A percentile compares a stretch with the other conserved stretches of the same genome.
These are phyloP conservation scores for Monoplex corrugatus DNA, from an alignment of 2,888 invertebrate species.

Conservation along the genomic window DNA sequence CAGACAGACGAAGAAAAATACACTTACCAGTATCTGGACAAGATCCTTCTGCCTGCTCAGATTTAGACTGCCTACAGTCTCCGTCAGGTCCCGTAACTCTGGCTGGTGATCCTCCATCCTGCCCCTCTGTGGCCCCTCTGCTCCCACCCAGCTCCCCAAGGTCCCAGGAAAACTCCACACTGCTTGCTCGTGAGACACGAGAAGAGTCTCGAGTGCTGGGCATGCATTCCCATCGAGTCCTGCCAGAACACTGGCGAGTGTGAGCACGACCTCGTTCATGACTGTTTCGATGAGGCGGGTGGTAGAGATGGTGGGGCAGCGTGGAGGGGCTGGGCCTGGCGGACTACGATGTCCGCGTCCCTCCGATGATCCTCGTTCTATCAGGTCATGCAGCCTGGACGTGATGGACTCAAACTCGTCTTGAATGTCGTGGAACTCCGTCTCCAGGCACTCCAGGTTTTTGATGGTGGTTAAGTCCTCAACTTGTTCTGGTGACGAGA, in stretches of 20 bases:
- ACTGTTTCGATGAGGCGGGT: conserved; percentile 4
- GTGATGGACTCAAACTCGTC: conserved; percentile 73
- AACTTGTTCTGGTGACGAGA: conserved; percentile 60
- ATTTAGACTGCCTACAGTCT: background rate
- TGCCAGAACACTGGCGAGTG: background rate
- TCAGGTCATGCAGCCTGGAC: conserved; percentile 69
- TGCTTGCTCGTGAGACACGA: conserved; percentile 59
- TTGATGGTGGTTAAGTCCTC: conserved; percentile 62
- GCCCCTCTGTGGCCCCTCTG: background rate
- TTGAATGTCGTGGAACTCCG: conserved; percentile 72
- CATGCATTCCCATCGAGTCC: conserved; percentile 59
- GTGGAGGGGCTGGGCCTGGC: background rate
- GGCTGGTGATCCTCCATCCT: background rate
- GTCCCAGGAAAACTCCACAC: conserved; percentile 73
- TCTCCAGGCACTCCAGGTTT: conserved; percentile 67
- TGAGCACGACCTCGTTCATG: background rate
- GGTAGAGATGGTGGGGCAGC: background rate
- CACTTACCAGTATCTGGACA: too few species aligned
- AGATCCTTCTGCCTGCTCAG: background rate
- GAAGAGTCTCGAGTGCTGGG: conserved; percentile 58
- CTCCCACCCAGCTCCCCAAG: conserved; percentile 60
- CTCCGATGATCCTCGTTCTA: conserved; percentile 53
- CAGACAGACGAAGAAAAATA: too few species aligned
- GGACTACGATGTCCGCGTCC: background rate
- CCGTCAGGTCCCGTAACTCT: background rate